Conservation (phyloP, 1,140 invertebrate species). For the Sarcophaga peregrina region DNA sequence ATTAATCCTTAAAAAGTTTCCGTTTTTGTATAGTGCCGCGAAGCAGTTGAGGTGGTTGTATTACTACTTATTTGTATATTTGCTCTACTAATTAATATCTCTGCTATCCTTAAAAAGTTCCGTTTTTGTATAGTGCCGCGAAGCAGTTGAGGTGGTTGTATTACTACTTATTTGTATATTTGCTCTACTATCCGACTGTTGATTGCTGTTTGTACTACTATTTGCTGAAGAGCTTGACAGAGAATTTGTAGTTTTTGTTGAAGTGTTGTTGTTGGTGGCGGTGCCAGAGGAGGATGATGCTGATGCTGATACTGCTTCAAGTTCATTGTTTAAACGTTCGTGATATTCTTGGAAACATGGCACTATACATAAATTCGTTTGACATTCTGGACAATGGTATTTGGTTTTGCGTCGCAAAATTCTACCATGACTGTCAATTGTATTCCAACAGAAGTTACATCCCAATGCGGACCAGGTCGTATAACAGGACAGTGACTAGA, state of each 20-base stretch:
- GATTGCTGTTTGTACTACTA: background rate
- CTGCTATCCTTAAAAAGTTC: slow-evolving; percentile 22
- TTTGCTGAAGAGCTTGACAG: background rate
- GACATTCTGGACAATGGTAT: slow-evolving; percentile 88
- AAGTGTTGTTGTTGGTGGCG: slow-evolving; percentile 37
- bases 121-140: slow-evolving; percentile 29
- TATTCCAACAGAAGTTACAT: slow-evolving; percentile 90
- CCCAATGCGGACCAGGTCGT: slow-evolving; percentile 83
- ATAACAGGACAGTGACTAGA: slow-evolving; percentile 81
- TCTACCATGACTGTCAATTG: slow-evolving; percentile 80
- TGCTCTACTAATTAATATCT: background rate
- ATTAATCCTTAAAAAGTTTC: slow-evolving; percentile 18
- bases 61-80: slow-evolving; percentile 1
- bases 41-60: background rate
- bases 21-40: slow-evolving; percentile 29
- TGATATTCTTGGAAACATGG: slow-evolving; percentile 87
- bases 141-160: background rate
- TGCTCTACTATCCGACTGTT: slow-evolving; percentile 2
- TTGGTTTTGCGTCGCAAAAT: slow-evolving; percentile 86
- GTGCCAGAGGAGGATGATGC: slow-evolving; percentile 31
- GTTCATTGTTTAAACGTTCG: slow-evolving; percentile 68
- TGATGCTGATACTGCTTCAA: slow-evolving; percentile 51
- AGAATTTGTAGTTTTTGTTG: slow-evolving; percentile 2
- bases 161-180: slow-evolving; percentile 1
- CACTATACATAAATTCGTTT: slow-evolving; percentile 87